A percentile compares a stretch with the other conserved stretches of the same genome.
These are phyloP conservation scores for Gymnocypris eckloni DNA, from an alignment of 2,797 vertebrate species.

Conservation along the genomic window DNA sequence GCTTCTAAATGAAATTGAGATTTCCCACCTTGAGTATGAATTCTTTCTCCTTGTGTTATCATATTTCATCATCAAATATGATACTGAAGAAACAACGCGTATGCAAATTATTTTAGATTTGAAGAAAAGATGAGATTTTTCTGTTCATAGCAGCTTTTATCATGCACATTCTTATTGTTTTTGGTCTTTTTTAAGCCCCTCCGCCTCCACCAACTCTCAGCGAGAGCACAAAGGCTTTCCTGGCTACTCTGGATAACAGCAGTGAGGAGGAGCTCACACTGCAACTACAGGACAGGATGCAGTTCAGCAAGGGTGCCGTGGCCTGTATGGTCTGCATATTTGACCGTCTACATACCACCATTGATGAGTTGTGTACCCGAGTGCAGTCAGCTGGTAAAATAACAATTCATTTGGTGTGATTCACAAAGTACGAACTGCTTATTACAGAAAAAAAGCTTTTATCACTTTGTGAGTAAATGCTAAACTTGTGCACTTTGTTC, in stretches of 20 bases:
- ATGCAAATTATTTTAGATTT: neutral
- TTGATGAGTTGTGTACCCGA: slow-evolving; percentile 83
- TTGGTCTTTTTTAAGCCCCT: slow-evolving; percentile 53
- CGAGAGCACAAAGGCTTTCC: slow-evolving; percentile 85
- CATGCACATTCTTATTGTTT: neutral
- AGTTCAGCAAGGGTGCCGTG: slow-evolving; percentile 89
- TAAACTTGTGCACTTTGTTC: neutral
- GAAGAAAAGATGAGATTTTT: neutral
- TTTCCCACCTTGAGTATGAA: neutral
- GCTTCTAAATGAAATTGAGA: neutral
- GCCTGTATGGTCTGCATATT: slow-evolving; percentile 86
- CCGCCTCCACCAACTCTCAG: slow-evolving; percentile 73
- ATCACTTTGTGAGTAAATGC: too few species aligned
- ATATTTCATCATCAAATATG: neutral
- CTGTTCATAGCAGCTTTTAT: neutral
- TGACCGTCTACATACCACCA: slow-evolving; percentile 83
- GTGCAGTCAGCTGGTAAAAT: slow-evolving; percentile 79
- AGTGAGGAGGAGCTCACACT: slow-evolving; percentile 88
- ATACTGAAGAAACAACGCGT: neutral
- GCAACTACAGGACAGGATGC: slow-evolving; percentile 90
- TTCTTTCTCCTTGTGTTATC: neutral
- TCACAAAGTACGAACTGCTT: neutral
- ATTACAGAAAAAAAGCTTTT: neutral
- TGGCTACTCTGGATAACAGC: slow-evolving; percentile 86
- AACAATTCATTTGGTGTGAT: neutral